Percentiles rank a stretch among this genome's conserved stretches.
phyloP scores from a whole-genome alignment of 2,888 invertebrate genomes.

The Mallateleia sp. region DNA sequence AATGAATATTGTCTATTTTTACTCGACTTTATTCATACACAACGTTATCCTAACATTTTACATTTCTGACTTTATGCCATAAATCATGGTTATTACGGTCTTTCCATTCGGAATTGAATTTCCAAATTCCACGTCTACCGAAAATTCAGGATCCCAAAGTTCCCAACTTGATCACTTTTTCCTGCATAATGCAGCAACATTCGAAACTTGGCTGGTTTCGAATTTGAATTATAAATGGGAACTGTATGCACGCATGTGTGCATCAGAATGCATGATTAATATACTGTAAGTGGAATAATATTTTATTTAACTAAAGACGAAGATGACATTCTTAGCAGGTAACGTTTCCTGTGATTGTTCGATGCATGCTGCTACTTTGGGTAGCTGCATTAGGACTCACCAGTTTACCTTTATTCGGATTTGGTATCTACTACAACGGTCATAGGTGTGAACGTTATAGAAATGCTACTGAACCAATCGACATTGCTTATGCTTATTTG shows the following conservation, averaged over 20 bases:
- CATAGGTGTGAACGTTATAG: constrained; percentile 93
- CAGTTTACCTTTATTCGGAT: constrained; percentile 94
- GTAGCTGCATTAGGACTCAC: constrained; percentile 93
- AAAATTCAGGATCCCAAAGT: too few relatives aligned
- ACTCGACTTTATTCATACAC: too few relatives aligned
- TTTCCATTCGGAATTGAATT: too few relatives aligned
- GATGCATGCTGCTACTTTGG: constrained; percentile 93
- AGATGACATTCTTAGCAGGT: constrained; percentile 92
- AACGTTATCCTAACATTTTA: too few relatives aligned
- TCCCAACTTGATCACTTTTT: too few relatives aligned
- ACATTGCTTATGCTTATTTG: constrained; percentile 94
- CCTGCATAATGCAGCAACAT: too few relatives aligned
- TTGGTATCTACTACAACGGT: constrained; percentile 87
- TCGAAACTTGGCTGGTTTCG: too few relatives aligned
- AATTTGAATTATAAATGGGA: too few relatives aligned
- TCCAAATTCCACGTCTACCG: too few relatives aligned
- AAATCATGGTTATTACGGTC: too few relatives aligned
- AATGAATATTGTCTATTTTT: too few relatives aligned
- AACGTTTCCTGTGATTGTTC: constrained; percentile 94
- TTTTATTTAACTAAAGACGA: constrained; percentile 62
- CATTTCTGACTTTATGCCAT: too few relatives aligned
- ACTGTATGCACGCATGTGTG: background rate
- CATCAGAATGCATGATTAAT: constrained; percentile 44
- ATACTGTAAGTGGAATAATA: constrained; percentile 41
- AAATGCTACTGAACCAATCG: constrained; percentile 92